Evolutionary conservation across 2,888 invertebrate species (phyloP), one percentile per base, ranked within the genome.

Genomic region (Orthosia cruda): DNA sequence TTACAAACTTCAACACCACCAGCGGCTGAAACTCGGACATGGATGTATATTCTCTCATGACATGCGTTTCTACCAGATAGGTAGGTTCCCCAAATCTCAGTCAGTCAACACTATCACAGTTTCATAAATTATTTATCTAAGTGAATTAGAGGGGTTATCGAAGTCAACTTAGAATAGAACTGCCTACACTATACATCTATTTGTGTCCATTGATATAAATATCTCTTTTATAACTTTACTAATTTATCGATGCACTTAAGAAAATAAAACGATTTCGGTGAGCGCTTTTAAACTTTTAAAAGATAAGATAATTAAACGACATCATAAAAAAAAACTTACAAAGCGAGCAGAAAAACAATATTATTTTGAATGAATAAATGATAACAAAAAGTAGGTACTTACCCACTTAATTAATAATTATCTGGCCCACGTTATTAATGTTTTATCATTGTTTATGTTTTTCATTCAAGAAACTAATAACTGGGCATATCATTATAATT

Each of bases 401-500:
- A 66, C 47, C 20, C n/a, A 80, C 32, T 55, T 79, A 57, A 80
- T 80, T 69, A 72, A 77, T 63, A 75, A 71, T 61, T 74, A 79
- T 81, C 72, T 71, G 54, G 18, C 26, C 45, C 45, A 62, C 55
- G 62, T 55, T 58, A 63, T 75, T 63, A 66, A 70, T 49, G 54
- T 57, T 59, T 78, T 87, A 87, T 84, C 77, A 71, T 78, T 71
- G 78, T 75, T 85, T 85, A 81, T 82, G 76, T 83, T 84, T 76
- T 82, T 84, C 74, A 87, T 87, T 84, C 75, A 87, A 83, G 76
- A 85, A 85, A 81, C 77, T 74, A 72, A 83, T 87, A 87, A 89
- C 87, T 84, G 84, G 82, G 75, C 77, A 80, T 75, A 74, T 74
- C 77, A 72, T 81, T 91, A 50, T 40, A 89, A 90, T 91, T 89